Evolutionary conservation across 64 coral and sea anemone genomes (phyloP), one percentile per base, ranked within the genome.

Genomic region (Pachyseris speciosa): DNA sequence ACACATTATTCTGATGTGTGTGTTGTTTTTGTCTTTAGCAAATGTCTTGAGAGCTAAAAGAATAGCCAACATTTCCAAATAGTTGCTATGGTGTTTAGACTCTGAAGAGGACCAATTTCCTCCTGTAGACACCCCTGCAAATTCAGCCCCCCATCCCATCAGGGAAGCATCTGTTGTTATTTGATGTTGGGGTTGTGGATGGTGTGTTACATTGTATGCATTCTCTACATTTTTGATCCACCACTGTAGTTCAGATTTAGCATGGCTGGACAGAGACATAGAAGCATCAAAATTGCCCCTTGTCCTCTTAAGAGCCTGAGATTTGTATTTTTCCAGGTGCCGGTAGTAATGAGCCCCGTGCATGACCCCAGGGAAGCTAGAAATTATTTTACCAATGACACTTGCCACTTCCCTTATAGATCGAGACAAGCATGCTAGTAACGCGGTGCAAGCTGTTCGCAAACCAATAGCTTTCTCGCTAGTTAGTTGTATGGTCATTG

Each of bases 151-250:
- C 88, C 88, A 91, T 32, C 75, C 75, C 43, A 28, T 71, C 22
- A 55, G 67, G 58, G 50, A 83, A 36, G 63, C 89, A 84, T 91
- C 89, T 69, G 89, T 91, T 27, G 53, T 79, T 55, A 92, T 7
- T n/a, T 43, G 69, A 58, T 47, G 20, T 20, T 70, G 49, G 20
- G 61, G 77, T 34, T 70, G 20, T 29, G 57, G 57, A 30, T 69
- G 75, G 42, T 59, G 13, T 7, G 75, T 48, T 38, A 61, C 20
- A 37, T 75, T 75, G 45, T 33, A 75, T 13, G 86, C 67, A 33
- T 34, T 57, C 4, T 9, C 16, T 15, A 79, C 59, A 43, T 64
- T 33, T 20, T 90, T 13, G 38, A 78, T 74, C 87, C 87, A 90
- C 87, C 87, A 90, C 9, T 41, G 48, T 36, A 90, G 40, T 42